Base-by-base conservation (phyloP, 2,888 invertebrate species). In the Microchrysa polita region DNA sequence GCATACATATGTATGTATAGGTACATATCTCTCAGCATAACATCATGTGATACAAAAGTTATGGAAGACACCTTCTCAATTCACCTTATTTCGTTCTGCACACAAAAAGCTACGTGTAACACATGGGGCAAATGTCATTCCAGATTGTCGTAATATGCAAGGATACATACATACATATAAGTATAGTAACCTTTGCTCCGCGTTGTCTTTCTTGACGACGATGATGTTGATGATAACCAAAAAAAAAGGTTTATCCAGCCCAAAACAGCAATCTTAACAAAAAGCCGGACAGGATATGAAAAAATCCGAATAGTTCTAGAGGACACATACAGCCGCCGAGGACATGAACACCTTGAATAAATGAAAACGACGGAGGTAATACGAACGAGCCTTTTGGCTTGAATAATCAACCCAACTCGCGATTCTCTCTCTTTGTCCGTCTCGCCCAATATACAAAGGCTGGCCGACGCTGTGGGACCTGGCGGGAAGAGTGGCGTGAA, bases 91-190 rank as follows among this genome's bases (percentile, higher is more conserved):
- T 59, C 34, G 40, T 40, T 34, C 2, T 7, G 27, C n/a, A 40
- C 5, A 61, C 48, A n/a, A 12, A 2, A 22, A 40, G 61, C 23
- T 61, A 2, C 7, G 27, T 34, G 61, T 40, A 61, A 61, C 61
- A 61, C 61, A 61, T 61, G 61, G 61, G 16, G n/a, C 9, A 1
- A 61, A 61, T 61, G 61, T 40, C 61, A 61, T 40, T 40, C 14
- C 16, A 40, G 40, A 61, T 61, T 40, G 40, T 14, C 61, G 23
- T 61, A 61, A 61, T 61, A 61, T 61, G 61, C 61, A 61, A 61
- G 27, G 4, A 61, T 40, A 40, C n/a, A n/a, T n/a, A n/a, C n/a
- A n/a, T n/a, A n/a, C n/a, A n/a, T n/a, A n/a, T n/a, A n/a, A n/a
- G n/a, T n/a, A n/a, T 10, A 61, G 14, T 34, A 34, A 40, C 14